A percentile compares a stretch with the other conserved stretches of the same genome.
Conservation (phyloP, 2,888 invertebrate species). For the Troides oblongomaculatus region DNA sequence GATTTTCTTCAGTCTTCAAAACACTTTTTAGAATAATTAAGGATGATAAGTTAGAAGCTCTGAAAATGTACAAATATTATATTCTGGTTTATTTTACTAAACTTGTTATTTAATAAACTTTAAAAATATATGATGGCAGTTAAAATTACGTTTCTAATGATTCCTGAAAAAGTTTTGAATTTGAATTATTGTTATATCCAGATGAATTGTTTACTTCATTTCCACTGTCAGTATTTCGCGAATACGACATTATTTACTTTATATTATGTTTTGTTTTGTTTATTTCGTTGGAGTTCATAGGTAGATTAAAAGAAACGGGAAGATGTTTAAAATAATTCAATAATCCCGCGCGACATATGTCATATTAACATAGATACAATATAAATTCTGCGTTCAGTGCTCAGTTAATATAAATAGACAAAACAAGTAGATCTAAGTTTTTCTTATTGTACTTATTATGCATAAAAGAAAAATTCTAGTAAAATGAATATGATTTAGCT, state of each 20-base stretch:
- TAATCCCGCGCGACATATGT: too few relatives aligned
- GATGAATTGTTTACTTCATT: background rate
- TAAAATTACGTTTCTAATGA: conserved; percentile 30
- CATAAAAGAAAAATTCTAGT: too few relatives aligned
- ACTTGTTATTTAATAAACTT: background rate
- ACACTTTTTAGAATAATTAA: conserved; percentile 48
- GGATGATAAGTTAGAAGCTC: conserved; percentile 55
- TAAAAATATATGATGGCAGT: background rate
- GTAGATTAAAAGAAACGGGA: too few relatives aligned
- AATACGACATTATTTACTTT: background rate
- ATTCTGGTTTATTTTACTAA: background rate
- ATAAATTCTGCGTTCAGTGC: too few relatives aligned
- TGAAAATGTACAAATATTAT: conserved; percentile 38
- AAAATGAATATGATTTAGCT: too few relatives aligned
- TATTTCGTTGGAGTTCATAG: too few relatives aligned
- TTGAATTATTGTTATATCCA: background rate
- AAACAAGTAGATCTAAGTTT: too few relatives aligned
- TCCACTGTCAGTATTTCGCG: background rate
- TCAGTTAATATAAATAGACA: too few relatives aligned
- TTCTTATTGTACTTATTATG: too few relatives aligned
- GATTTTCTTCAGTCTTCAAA: conserved; percentile 46
- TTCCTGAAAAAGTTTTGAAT: conserved; percentile 11
- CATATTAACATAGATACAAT: too few relatives aligned
- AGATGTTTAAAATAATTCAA: too few relatives aligned
- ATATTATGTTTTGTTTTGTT: too few relatives aligned